Percentiles rank a stretch among this genome's conserved stretches.
phyloP scores from a whole-genome alignment of 2,888 invertebrate species.

The Malachius bipustulatus region DNA sequence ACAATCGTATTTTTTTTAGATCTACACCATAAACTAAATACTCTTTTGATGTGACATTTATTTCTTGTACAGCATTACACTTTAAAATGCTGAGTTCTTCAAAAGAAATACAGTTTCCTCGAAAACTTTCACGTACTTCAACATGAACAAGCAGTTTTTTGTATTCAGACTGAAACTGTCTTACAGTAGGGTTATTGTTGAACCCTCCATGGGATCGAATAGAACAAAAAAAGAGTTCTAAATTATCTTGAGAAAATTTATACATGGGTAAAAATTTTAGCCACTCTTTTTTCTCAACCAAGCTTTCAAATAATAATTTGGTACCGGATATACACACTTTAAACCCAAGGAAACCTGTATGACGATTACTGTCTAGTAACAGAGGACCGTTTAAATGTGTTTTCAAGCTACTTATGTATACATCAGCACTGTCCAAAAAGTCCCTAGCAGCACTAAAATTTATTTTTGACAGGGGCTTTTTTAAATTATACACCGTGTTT shows the following conservation, averaged over 20 bases:
- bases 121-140: conserved; percentile 11
- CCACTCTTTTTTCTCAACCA: too few species aligned
- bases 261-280: too few species aligned
- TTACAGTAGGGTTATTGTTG: conserved; percentile 18
- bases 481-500: too few species aligned
- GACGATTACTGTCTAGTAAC: conserved; percentile 4
- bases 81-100: too few species aligned
- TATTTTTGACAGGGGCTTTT: conserved; percentile 4
- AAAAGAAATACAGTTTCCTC: too few species aligned
- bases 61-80: too few species aligned
- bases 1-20: too few species aligned
- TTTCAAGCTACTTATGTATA: not conserved
- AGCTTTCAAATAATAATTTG: conserved; percentile 5
- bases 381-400: conserved; percentile 1
- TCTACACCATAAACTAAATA: too few species aligned
- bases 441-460: not conserved
- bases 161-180: conserved; percentile 14
- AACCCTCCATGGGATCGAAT: conserved; percentile 14
- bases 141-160: conserved; percentile 16
- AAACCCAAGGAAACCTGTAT: conserved; percentile 8
- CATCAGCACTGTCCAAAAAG: not conserved
- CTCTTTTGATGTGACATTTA: too few species aligned
- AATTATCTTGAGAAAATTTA: conserved; percentile 17
- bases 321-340: conserved; percentile 6
- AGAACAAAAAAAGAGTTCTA: conserved; percentile 16